phyloP scores from a whole-genome alignment of 2,113 vertebrate species.

The Tinamus guttatus region DNA sequence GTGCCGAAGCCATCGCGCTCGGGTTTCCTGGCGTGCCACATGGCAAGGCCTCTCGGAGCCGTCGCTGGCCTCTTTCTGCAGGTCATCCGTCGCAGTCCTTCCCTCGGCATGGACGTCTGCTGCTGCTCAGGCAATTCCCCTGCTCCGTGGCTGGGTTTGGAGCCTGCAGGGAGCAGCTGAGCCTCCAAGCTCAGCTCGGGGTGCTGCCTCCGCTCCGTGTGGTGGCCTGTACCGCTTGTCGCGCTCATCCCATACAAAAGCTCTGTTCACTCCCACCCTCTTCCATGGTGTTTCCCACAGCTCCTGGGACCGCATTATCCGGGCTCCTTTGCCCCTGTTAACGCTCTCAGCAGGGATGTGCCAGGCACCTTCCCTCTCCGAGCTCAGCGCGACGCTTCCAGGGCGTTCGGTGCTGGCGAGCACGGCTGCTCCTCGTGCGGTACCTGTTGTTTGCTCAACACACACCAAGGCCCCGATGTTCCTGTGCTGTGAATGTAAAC shows the following conservation, averaged over 20 bases:
- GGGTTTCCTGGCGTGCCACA: not conserved
- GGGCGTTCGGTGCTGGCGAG: not conserved
- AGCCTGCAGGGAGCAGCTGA: not conserved
- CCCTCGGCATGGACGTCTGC: accelerated
- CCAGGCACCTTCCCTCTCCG: not conserved
- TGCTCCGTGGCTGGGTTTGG: not conserved
- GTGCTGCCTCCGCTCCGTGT: not conserved
- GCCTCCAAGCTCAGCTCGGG: not conserved
- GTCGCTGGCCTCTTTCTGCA: not conserved
- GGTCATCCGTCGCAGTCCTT: not conserved
- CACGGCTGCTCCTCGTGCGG: not conserved
- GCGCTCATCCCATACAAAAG: not conserved
- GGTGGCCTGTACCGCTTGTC: not conserved
- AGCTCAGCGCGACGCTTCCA: not conserved
- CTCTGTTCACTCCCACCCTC: not conserved
- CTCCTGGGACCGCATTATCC: not conserved
- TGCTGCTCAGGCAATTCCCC: not conserved
- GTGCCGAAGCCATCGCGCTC: not conserved
- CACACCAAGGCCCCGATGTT: not conserved
- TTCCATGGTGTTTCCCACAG: not conserved
- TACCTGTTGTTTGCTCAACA: not conserved
- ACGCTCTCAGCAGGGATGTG: not conserved
- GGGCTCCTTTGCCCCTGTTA: not conserved
- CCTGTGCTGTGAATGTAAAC: not conserved
- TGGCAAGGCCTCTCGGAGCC: not conserved